phyloP scores from a whole-genome alignment of 2,797 vertebrate species.

The Spinibarbus caldwelli region DNA sequence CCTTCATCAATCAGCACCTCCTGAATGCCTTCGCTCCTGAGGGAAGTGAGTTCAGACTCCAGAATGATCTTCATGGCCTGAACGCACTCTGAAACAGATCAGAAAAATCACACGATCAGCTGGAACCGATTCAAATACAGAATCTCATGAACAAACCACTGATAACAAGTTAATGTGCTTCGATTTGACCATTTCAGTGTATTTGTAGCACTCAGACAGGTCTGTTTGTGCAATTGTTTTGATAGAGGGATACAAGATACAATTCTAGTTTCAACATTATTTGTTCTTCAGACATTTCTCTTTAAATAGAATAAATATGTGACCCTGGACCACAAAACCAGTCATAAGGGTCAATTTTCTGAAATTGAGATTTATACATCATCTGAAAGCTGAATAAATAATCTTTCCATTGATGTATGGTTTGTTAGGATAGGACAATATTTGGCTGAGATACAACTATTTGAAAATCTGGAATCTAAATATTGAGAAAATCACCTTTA shows the following conservation, averaged over 20 bases:
- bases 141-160: background rate
- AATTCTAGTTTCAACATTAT: background rate
- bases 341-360: too few species aligned
- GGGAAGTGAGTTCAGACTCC: constrained; percentile 46
- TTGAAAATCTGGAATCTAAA: too few species aligned
- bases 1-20: constrained; percentile 74
- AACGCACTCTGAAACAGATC: constrained; percentile 67
- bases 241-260: background rate
- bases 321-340: background rate
- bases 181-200: background rate
- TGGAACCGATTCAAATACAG: background rate
- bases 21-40: constrained; percentile 59
- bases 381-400: too few species aligned
- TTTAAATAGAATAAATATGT: too few species aligned
- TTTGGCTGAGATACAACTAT: too few species aligned
- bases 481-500: too few species aligned
- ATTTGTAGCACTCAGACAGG: background rate
- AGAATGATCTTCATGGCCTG: constrained; percentile 70
- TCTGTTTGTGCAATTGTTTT: background rate
- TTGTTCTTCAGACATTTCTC: too few species aligned
- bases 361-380: too few species aligned
- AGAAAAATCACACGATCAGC: background rate
- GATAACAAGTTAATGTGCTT: background rate
- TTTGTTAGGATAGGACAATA: background rate
- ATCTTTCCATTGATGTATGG: background rate